These are phyloP conservation scores for Tinamus guttatus DNA, from an alignment of 2,113 vertebrate species.

Conservation along the genomic window DNA sequence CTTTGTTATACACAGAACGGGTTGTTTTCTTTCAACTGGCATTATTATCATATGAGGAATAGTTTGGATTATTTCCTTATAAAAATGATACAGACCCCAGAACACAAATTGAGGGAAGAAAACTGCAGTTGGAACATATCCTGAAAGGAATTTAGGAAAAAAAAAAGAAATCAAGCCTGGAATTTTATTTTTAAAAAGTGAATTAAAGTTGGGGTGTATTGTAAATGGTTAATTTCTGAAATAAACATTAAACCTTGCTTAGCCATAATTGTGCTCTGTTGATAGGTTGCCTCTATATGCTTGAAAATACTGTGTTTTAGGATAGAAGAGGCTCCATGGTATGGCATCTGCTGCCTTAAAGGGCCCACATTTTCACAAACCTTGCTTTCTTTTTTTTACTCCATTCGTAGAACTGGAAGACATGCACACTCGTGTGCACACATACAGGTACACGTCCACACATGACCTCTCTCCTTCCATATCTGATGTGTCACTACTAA, in stretches of 20 bases:
- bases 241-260: background rate
- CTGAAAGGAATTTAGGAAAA: background rate
- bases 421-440: background rate
- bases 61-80: background rate
- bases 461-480: background rate
- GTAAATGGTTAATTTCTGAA: background rate
- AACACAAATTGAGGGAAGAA: background rate
- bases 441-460: background rate
- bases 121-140: background rate
- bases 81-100: background rate
- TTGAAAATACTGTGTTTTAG: background rate
- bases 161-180: background rate
- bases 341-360: background rate
- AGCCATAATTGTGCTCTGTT: background rate
- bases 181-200: background rate
- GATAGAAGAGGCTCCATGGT: background rate
- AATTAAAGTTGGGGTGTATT: background rate
- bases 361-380: background rate
- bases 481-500: background rate
- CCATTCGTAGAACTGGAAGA: background rate
- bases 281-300: background rate
- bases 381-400: background rate
- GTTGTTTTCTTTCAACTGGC: background rate
- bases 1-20: background rate
- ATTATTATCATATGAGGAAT: constrained; percentile 21